Evolutionary conservation across 53 echinoderm and acorn worm species (phyloP), one percentile per base, ranked within the genome.

Genomic region (Astropecten irregularis): DNA sequence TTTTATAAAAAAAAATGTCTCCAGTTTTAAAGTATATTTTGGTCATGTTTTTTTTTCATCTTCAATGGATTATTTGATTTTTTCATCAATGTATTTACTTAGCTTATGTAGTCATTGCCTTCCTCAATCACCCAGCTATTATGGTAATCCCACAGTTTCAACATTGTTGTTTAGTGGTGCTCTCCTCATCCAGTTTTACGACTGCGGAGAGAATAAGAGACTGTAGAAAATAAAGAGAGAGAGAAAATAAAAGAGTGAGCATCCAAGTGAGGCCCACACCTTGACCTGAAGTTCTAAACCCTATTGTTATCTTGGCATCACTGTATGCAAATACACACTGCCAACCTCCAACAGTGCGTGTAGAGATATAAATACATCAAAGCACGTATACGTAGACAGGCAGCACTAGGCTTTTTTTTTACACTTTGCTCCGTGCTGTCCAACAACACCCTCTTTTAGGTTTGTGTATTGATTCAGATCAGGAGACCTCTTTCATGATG

Each of bases 221-320:
- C 14, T 5, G 33, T 20, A 28, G 48, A 49, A 47, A 21, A 71
- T 47, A 71, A 49, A 26, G 71, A 71, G 39, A 67, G 83, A 83
- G 67, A 36, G 32, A 68, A 68, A 83, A 51, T 13, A 48, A 67
- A 21, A 32, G 49, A 16, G 37, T 11, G 49, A 83, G 68, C 14
- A 10, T 16, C 18, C 23, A 30, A 66, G 66, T 13, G 35, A 66
- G 37, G 34, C 49, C 66, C 51, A 67, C 83, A 83, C 83, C 68
- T 79, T 79, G 79, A 79, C 79, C 79, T 61, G 48, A 15, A 21
- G n/a, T n/a, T n/a, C n/a, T n/a, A n/a, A n/a, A n/a, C n/a, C 62
- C 61, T 14, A 79, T 79, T 79, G 79, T 79, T 79, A 62, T 79
- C 79, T 60, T 46, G 60, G 47, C 79, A 79, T 62, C 49, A 31